Conservation (phyloP, 2,888 invertebrate species). For the Mythimna vitellina region DNA sequence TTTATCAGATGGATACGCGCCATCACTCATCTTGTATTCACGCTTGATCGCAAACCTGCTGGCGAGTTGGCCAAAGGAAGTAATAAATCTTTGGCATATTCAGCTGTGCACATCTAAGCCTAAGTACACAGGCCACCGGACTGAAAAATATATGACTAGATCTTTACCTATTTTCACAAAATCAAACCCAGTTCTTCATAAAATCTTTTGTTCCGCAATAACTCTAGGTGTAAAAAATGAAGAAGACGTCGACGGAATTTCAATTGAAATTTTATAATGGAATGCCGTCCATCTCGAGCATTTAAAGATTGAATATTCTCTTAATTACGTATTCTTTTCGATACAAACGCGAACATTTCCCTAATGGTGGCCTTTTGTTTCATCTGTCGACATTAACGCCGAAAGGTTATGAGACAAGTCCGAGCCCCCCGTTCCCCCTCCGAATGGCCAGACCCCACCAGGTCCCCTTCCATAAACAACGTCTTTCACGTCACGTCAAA, state of each 20-base stretch:
- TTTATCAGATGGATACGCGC: slow-evolving; percentile 45
- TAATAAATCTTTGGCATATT: slow-evolving; percentile 49
- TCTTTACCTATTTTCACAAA: neutral
- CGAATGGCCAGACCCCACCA: neutral
- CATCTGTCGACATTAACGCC: slow-evolving; percentile 53
- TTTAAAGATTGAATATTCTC: slow-evolving; percentile 54
- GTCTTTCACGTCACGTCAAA: slow-evolving; percentile 67
- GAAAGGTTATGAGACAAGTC: slow-evolving; percentile 60
- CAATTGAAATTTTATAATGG: slow-evolving; percentile 55
- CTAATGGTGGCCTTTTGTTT: slow-evolving; percentile 60
- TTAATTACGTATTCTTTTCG: slow-evolving; percentile 63
- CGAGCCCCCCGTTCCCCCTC: slow-evolving; percentile 17
- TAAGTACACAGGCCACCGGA: slow-evolving; percentile 19
- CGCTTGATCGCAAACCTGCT: slow-evolving; percentile 28
- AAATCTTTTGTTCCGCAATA: slow-evolving; percentile 39
- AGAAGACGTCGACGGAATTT: slow-evolving; percentile 43
- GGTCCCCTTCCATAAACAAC: slow-evolving; percentile 43
- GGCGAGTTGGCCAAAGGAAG: slow-evolving; percentile 28
- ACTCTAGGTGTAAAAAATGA: slow-evolving; percentile 34
- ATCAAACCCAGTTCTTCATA: slow-evolving; percentile 25
- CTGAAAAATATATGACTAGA: slow-evolving; percentile 29
- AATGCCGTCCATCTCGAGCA: slow-evolving; percentile 42
- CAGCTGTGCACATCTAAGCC: slow-evolving; percentile 18
- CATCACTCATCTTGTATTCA: slow-evolving; percentile 53
- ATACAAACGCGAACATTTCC: slow-evolving; percentile 57